These are phyloP conservation scores for Palythoa caribaeorum DNA, from an alignment of 92 coral and sea anemone species.

Conservation along the genomic window DNA sequence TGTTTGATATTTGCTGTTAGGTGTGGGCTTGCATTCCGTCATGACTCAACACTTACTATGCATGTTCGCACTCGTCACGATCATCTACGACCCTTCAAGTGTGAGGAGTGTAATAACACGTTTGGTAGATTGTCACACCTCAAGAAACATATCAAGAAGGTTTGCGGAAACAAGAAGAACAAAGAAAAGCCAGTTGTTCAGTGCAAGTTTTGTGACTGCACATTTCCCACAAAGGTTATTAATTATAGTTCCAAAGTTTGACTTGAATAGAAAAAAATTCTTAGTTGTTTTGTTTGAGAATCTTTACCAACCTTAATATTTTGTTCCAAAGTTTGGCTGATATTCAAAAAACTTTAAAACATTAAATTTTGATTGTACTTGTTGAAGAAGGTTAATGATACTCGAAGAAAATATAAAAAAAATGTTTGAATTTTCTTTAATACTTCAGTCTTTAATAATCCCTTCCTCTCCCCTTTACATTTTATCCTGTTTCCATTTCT, in stretches of 20 bases:
- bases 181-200: slow-evolving; percentile 97
- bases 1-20: slow-evolving; percentile 32
- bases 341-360: too few species aligned
- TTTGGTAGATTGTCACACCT: slow-evolving; percentile 97
- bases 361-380: too few species aligned
- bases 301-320: too few species aligned
- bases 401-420: too few species aligned
- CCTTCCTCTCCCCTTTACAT: background rate
- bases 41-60: slow-evolving; percentile 99
- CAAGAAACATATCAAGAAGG: slow-evolving; percentile 96
- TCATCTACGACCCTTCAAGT: slow-evolving; percentile 98
- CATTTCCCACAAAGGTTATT: slow-evolving; percentile 88
- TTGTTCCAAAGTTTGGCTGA: too few species aligned
- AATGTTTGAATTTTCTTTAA: background rate
- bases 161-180: slow-evolving; percentile 97
- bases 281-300: too few species aligned
- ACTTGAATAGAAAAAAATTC: background rate
- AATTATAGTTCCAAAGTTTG: background rate
- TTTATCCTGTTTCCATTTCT: background rate
- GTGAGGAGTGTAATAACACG: slow-evolving; percentile 94
- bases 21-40: slow-evolving; percentile 97
- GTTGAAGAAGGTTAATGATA: too few species aligned
- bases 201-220: slow-evolving; percentile 96
- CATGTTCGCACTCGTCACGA: slow-evolving; percentile 99
- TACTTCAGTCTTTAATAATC: background rate